Evolutionary conservation across 2,888 invertebrate species (phyloP), one percentile per base, ranked within the genome.

Genomic region (Micoletzkya japonica): DNA sequence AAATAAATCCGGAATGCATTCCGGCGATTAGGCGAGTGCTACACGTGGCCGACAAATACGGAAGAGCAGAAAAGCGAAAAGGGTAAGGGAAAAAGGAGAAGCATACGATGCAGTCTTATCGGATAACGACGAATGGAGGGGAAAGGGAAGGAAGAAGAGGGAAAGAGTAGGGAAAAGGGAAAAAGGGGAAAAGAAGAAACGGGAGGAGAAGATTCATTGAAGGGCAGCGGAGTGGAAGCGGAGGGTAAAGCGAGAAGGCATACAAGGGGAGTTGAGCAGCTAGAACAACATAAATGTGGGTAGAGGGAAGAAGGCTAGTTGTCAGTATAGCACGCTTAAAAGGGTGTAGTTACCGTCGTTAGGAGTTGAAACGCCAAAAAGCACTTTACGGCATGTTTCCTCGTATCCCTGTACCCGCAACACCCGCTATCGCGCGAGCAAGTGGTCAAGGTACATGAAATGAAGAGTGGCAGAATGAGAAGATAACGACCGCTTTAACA

Each of bases 161-260:
- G 34, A 49, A n/a, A 36, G 63, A 59, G 39, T 50, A 63, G 34
- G 44, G 34, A 63, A 63, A n/a, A n/a, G n/a, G n/a, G n/a, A n/a
- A n/a, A n/a, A n/a, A n/a, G n/a, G 64, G 24, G 4, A 4, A 32
- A 57, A n/a, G 7, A n/a, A 57, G 36, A 20, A 57, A 32, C 26
- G 57, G 24, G 37, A 54, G 30, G 37, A 28, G 54, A 36, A 28
- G 54, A 6, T 36, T 37, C 37, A 28, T 52, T 34, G 54, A 54
- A 37, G 64, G 20, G 7, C 24, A 26, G 7, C 6, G 17, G 24
- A 24, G 54, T 7, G 24, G 7, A 24, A 52, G 64, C 50, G 63
- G 34, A 24, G 7, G 52, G 34, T 34, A 52, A 36, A 17, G 37
- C 1, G 17, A 37, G 26, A 30, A 24, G 34, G 6, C 24, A 26